These are phyloP conservation scores for Caenorhabditis brenneri DNA, from an alignment of 1,140 invertebrate genomes.

Conservation along the genomic window DNA sequence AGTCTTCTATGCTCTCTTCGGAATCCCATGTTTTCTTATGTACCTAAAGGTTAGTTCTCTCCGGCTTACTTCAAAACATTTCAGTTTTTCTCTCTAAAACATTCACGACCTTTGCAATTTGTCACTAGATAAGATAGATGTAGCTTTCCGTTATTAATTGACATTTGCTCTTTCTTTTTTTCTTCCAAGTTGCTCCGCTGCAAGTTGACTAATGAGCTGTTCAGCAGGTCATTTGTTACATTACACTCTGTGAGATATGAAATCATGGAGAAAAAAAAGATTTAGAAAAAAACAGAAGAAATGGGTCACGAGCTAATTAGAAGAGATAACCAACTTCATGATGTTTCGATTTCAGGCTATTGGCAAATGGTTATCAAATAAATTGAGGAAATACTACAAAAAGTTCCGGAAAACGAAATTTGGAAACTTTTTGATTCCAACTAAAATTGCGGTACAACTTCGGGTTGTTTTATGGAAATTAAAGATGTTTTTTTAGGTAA, in stretches of 20 bases:
- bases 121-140: neutral
- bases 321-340: neutral
- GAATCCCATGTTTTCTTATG: constrained; percentile 68
- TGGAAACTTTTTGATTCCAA: neutral
- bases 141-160: neutral
- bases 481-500: constrained; percentile 49
- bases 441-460: neutral
- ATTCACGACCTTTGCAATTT: neutral
- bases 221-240: constrained; percentile 25
- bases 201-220: constrained; percentile 31
- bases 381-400: constrained; percentile 40
- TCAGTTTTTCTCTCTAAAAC: neutral
- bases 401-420: constrained; percentile 7
- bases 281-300: constrained; percentile 47
- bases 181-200: neutral
- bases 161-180: neutral
- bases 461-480: constrained; percentile 6
- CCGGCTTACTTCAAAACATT: too few species aligned
- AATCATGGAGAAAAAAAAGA: constrained; percentile 45
- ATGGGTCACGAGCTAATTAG: neutral
- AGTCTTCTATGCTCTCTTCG: constrained; percentile 69
- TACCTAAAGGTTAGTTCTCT: constrained; percentile 61
- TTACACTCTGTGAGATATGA: constrained; percentile 41
- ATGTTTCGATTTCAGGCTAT: constrained; percentile 33
- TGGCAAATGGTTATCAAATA: neutral